phyloP scores from a whole-genome alignment of 30 jellyfish, hydroid and myxozoan genomes.

The Turritopsis rubra region DNA sequence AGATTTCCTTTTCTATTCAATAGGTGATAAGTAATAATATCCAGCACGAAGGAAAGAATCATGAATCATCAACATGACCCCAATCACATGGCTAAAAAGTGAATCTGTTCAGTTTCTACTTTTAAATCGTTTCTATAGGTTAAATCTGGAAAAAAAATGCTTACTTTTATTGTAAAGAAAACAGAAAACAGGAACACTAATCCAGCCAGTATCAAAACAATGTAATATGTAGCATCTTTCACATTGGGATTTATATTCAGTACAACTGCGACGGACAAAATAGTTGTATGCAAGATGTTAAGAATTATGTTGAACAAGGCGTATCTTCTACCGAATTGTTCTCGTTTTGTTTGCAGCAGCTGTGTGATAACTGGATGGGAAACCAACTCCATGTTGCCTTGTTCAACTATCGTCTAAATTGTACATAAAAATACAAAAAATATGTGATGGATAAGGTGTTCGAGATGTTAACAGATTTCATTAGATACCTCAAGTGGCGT shows the following conservation, averaged over 20 bases:
- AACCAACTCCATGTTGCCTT: background rate
- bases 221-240: background rate
- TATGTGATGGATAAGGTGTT: no score
- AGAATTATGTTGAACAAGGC: background rate
- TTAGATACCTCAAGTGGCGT: background rate
- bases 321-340: background rate
- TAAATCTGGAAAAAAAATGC: background rate
- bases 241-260: background rate
- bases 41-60: no score
- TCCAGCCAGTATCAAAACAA: background rate
- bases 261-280: background rate
- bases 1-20: no score
- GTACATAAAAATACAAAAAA: no score
- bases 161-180: background rate
- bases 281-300: background rate
- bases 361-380: background rate
- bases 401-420: constrained; percentile 9
- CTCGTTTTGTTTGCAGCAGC: background rate
- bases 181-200: background rate
- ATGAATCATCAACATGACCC: no score
- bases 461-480: background rate
- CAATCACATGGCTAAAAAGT: no score
- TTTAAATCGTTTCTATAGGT: no score
- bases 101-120: no score
- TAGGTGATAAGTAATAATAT: no score